Percentiles rank a stretch among this genome's conserved stretches.
Conservation (phyloP, 2,113 vertebrate genomes). For the Megatriorchis doriae region DNA sequence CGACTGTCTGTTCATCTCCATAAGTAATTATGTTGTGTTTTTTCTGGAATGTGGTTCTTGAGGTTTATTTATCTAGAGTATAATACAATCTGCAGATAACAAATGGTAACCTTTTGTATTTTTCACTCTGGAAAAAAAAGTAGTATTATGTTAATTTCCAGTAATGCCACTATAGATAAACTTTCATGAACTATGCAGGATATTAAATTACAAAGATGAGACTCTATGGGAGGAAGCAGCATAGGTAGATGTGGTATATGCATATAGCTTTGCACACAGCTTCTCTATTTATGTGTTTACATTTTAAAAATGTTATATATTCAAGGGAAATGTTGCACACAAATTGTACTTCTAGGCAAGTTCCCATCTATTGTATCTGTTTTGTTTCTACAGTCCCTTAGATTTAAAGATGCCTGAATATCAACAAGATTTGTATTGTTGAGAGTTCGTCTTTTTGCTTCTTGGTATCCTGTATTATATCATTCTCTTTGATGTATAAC, state of each 20-base stretch:
- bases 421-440: not conserved
- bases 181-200: not conserved
- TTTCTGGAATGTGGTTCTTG: not conserved
- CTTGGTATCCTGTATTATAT: not conserved
- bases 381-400: not conserved
- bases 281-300: not conserved
- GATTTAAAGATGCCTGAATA: not conserved
- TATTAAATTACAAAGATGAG: slow-evolving; percentile 12
- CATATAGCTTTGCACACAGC: not conserved
- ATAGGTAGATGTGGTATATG: not conserved
- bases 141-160: not conserved
- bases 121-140: not conserved
- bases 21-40: not conserved
- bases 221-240: not conserved
- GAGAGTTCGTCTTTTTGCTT: not conserved
- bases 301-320: not conserved
- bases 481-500: not conserved
- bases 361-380: not conserved
- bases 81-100: slow-evolving; percentile 23
- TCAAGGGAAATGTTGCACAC: not conserved
- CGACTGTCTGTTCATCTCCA: not conserved
- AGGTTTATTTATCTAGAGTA: not conserved
- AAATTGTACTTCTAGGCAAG: not conserved
- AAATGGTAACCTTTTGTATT: not conserved
- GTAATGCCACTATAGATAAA: not conserved